These are phyloP conservation scores for Brachyhypopomus gauderio DNA, from an alignment of 2,113 vertebrate genomes.

Conservation along the genomic window DNA sequence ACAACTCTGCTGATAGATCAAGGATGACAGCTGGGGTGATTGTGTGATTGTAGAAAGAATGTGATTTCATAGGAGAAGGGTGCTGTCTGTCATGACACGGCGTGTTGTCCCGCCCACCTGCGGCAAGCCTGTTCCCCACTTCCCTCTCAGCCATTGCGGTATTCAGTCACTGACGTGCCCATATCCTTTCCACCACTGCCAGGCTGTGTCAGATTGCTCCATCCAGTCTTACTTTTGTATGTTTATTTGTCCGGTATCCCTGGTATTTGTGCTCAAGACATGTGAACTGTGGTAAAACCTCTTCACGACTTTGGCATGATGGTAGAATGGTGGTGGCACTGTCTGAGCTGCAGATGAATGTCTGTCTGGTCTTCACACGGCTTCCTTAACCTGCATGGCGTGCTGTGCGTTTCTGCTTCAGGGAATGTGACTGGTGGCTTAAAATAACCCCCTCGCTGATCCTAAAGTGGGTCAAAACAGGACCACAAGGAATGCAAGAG, in stretches of 20 bases:
- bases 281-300: neutral
- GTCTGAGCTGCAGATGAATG: slow-evolving; percentile 4
- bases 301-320: neutral
- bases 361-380: slow-evolving; percentile 10
- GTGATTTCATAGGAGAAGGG: slow-evolving; percentile 1
- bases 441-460: slow-evolving; percentile 64
- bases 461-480: slow-evolving; percentile 67
- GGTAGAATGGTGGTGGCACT: neutral
- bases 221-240: no score
- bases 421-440: slow-evolving; percentile 58
- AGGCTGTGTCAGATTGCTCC: no score
- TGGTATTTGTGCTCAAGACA: no score
- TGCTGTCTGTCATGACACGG: neutral
- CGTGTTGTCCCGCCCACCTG: neutral
- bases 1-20: slow-evolving; percentile 3
- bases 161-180: neutral
- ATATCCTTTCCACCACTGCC: no score
- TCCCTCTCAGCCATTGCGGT: neutral
- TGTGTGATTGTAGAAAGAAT: neutral
- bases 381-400: slow-evolving; percentile 26
- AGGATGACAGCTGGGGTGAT: slow-evolving; percentile 12
- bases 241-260: no score
- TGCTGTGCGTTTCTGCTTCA: slow-evolving; percentile 51
- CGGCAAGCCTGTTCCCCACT: neutral
- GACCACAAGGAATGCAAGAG: slow-evolving; percentile 38